Conservation (phyloP, 2,113 vertebrate species). For the Malaclemys terrapin region DNA sequence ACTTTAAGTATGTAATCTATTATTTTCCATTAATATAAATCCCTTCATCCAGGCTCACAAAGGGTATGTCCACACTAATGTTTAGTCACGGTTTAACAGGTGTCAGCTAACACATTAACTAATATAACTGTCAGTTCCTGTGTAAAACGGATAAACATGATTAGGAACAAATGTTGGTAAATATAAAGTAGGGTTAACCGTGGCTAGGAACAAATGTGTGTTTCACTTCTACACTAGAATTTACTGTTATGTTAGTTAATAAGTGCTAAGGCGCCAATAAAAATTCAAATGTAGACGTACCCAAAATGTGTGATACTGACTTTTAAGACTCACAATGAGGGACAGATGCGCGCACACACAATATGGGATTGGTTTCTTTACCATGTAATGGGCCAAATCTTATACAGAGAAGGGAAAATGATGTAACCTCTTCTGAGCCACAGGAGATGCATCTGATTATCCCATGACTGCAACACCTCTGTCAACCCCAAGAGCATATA, state of each 20-base stretch:
- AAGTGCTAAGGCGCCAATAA: not conserved
- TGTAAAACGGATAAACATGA: not conserved
- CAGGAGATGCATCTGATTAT: fast-evolving
- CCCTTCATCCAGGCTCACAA: not conserved
- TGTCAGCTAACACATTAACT: fast-evolving
- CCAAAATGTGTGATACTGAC: not conserved
- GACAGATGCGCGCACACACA: not conserved
- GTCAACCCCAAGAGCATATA: not conserved
- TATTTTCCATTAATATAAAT: not conserved
- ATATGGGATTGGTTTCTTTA: not conserved
- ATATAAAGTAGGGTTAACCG: not conserved
- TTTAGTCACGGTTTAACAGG: not conserved
- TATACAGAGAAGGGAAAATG: not conserved
- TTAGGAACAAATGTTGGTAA: not conserved
- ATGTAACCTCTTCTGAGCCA: not conserved
- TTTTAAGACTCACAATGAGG: not conserved
- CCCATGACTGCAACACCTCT: not conserved
- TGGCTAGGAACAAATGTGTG: not conserved
- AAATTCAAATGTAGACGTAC: not conserved
- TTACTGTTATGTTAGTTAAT: not conserved
- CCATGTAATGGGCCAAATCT: not conserved
- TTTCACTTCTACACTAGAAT: not conserved
- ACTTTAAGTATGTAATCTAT: not conserved
- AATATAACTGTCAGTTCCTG: not conserved
- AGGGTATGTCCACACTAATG: not conserved